A percentile compares a stretch with the other conserved stretches of the same genome.
phyloP scores from a whole-genome alignment of 2,888 invertebrate species.

The Lepidocyrtoides sp. region DNA sequence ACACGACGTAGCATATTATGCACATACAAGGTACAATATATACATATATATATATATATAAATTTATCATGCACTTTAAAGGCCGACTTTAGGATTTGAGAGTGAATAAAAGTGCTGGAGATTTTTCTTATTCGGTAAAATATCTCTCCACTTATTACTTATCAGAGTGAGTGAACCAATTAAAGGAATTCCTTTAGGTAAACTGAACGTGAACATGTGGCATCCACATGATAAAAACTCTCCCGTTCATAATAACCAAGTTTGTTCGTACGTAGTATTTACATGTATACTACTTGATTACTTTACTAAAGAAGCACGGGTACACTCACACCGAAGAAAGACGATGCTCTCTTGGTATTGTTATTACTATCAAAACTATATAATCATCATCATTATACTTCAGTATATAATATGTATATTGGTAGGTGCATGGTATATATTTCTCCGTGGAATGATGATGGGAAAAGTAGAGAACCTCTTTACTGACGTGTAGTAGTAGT shows the following conservation, averaged over 20 bases:
- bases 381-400: neutral
- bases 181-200: constrained; percentile 44
- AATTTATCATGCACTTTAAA: neutral
- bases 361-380: neutral
- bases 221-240: constrained; percentile 48
- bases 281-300: neutral
- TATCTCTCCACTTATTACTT: constrained; percentile 15
- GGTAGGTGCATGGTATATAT: too few relatives aligned
- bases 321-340: constrained; percentile 10
- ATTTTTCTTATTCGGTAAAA: neutral
- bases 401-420: neutral
- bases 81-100: neutral
- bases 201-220: constrained; percentile 48
- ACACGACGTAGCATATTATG: too few relatives aligned
- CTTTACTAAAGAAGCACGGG: constrained; percentile 7
- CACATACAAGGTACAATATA: too few relatives aligned
- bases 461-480: too few relatives aligned
- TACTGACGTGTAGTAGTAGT: neutral
- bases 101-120: neutral
- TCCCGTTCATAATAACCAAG: constrained; percentile 10
- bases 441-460: too few relatives aligned
- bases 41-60: neutral
- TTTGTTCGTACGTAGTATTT: neutral
- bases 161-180: constrained; percentile 34
- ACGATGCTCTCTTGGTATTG: constrained; percentile 17